Evolutionary conservation across 2,888 invertebrate species (phyloP).

Genomic region (Cordilura impudica): DNA sequence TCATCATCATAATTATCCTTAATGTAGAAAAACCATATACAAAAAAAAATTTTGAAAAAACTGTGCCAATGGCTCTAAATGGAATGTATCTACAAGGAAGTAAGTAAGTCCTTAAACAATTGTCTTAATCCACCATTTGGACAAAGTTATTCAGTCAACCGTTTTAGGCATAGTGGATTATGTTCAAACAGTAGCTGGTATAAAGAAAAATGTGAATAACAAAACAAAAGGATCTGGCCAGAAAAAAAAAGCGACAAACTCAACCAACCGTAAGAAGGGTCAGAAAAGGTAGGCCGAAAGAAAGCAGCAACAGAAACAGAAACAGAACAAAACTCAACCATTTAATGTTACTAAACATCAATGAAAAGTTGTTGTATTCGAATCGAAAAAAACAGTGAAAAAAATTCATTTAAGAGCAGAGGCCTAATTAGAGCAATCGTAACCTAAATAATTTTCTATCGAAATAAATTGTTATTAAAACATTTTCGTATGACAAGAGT

Average conservation of each 20-base stretch:
- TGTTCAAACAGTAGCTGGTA: not conserved
- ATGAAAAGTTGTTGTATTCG: constrained; percentile 15
- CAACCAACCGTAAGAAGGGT: constrained; percentile 25
- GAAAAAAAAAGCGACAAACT: constrained; percentile 14
- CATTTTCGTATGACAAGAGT: too few species aligned
- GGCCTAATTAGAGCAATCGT: too few species aligned
- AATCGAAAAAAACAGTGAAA: not conserved
- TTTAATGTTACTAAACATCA: constrained; percentile 21
- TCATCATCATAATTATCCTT: constrained; percentile 12
- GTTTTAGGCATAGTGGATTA: not conserved
- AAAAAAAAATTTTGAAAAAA: constrained; percentile 3
- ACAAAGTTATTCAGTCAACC: not conserved
- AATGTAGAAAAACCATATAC: not conserved
- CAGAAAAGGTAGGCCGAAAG: constrained; percentile 18
- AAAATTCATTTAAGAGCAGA: not conserved
- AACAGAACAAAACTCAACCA: not conserved
- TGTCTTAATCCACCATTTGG: not conserved
- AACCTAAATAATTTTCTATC: too few species aligned
- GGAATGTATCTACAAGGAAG: not conserved
- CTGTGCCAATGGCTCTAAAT: constrained; percentile 16
- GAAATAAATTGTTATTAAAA: too few species aligned
- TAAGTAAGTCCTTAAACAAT: not conserved
- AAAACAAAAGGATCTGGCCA: constrained; percentile 4
- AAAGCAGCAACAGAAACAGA: not conserved
- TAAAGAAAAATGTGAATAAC: not conserved